Base-by-base conservation (phyloP, 2,888 invertebrate genomes). In the Philereme transversata region DNA sequence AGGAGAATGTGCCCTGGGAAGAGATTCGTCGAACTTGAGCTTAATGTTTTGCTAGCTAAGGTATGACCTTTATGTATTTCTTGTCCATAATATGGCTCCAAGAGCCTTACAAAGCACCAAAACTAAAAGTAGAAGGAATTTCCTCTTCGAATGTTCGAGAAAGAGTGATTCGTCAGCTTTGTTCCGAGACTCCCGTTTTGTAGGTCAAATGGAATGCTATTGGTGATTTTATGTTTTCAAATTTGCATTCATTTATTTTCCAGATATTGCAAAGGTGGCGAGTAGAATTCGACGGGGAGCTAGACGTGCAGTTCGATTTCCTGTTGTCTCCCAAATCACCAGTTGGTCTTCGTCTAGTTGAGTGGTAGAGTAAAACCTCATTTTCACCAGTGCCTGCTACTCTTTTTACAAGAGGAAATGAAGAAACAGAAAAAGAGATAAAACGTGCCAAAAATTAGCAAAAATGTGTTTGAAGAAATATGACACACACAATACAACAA, bases 1-100 rank as follows among this genome's bases (percentile, higher is more conserved):
- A 93, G 95, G 54, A 93, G 97, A 49, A 96, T 96, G 86, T 97
- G 97, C 79, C 97, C 97, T 0, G 97, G 97, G 50, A 97, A 97
- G 84, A 92, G 97, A 62, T 97, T 97, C 78, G 96, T 97, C 4
- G 96, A 97, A 74, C 94, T 96, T 70, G 96, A 96, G 71, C 87
- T 97, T 11, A 95, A 96, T 64, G 88, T 97, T 55, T 87, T 96
- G 61, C 86, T 97, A 22, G 96, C 96, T 34, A 95, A 96, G 94
- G 96, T 77, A 56, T 5, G 38, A 40, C 50, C n/a, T n/a, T n/a
- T 1, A 22, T 22, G 22, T 22, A 22, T 22, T 22, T 22, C 22
- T 22, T 22, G 22, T 22, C 22, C 22, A 22, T 22, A 22, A 22
- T 22, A 22, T 22, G 22, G 22, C 22, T 22, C 22, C 22, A 22